Evolutionary conservation across 2,797 vertebrate genomes (phyloP).

Genomic region (Sciurus vulgaris): DNA sequence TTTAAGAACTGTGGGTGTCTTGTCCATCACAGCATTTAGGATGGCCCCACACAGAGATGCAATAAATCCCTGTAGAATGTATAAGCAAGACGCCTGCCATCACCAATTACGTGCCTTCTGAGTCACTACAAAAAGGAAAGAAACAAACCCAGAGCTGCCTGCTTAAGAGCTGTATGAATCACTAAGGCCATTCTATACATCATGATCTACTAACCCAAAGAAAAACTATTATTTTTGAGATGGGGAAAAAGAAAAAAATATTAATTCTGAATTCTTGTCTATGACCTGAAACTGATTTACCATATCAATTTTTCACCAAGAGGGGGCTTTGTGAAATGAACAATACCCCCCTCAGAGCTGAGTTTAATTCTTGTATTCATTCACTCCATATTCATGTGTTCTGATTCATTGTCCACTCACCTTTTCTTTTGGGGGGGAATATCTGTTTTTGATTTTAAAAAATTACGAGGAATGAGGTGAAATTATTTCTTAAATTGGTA

Average conservation of each 20-base stretch:
- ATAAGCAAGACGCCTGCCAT: not conserved
- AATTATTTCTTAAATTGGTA: conserved; percentile 28
- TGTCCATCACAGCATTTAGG: not conserved
- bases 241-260: not conserved
- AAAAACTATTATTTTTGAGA: not conserved
- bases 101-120: not conserved
- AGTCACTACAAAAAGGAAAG: not conserved
- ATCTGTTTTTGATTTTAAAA: conserved; percentile 52
- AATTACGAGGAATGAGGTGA: not conserved
- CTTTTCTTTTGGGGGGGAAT: not conserved
- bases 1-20: not conserved
- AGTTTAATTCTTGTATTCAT: conserved; percentile 57
- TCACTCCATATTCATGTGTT: conserved; percentile 30
- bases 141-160: not conserved
- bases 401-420: not conserved
- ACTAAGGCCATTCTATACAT: not conserved
- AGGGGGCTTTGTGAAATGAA: conserved; percentile 55
- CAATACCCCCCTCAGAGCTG: conserved; percentile 33
- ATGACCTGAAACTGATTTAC: conserved; percentile 45
- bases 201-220: not conserved
- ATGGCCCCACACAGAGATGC: not conserved
- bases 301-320: conserved; percentile 53
- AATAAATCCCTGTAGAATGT: not conserved
- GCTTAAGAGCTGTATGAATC: not conserved
- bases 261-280: conserved; percentile 14